These are phyloP conservation scores for Cricetomys ansorgei DNA, from an alignment of 2,113 vertebrate genomes.

Conservation along the genomic window DNA sequence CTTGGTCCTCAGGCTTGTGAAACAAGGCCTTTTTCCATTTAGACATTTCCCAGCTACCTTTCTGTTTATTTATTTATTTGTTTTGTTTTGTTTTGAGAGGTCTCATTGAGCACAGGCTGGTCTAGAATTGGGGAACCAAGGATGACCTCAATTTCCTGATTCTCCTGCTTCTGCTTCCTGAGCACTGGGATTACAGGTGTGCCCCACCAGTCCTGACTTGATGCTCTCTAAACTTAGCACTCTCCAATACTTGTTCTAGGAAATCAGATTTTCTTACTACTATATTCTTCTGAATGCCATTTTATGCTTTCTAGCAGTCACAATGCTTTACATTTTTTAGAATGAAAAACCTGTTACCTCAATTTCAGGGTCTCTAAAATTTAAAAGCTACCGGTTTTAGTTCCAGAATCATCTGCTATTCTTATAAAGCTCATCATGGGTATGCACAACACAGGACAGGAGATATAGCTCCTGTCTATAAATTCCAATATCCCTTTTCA, in stretches of 20 bases:
- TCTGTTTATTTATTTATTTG: background rate
- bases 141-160: background rate
- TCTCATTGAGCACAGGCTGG: background rate
- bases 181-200: background rate
- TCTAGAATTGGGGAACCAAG: background rate
- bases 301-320: background rate
- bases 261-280: background rate
- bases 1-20: background rate
- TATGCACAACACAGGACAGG: background rate
- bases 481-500: background rate
- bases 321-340: background rate
- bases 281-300: background rate
- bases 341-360: background rate
- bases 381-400: background rate
- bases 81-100: background rate
- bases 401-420: background rate
- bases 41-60: background rate
- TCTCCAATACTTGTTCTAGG: background rate
- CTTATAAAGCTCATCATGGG: background rate
- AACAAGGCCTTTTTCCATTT: background rate
- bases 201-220: background rate
- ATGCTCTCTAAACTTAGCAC: background rate
- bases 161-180: background rate
- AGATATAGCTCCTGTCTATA: background rate
- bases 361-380: background rate